Evolutionary conservation across 2,888 invertebrate genomes (phyloP), one percentile per base, ranked within the genome.

Genomic region (Pyralis farinalis): DNA sequence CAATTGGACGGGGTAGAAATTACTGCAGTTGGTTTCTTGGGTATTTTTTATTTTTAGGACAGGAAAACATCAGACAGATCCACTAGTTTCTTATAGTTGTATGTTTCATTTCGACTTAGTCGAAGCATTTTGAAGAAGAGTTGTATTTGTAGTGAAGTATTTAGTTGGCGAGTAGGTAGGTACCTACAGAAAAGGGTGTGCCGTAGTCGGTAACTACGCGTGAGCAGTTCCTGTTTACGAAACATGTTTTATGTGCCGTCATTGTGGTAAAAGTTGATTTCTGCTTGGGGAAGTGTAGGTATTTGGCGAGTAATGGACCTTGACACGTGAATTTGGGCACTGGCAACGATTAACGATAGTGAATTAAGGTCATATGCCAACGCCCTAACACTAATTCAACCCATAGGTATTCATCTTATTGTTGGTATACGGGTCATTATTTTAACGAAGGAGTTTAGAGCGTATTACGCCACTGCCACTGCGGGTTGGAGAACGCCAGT

Each of bases 181-280:
- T 29, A 10, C n/a, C 16, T 16, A 12, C 8, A 16, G 9, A 27
- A 28, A 30, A 16, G 29, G 20, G 36, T 10, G 20, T 8, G 10
- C 40, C 44, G 45, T 44, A 42, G 40, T 42, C 44, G 43, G 39
- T 46, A 39, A 40, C 42, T 50, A 54, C 55, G 60, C 55, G 55
- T 57, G 58, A 59, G 51, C 58, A 67, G 70, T 84, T 83, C 82
- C 83, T 80, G 83, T 80, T 83, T 75, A 63, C 69, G 67, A 83
- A 82, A 85, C 83, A 69, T 74, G 82, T 80, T 80, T 75, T 71
- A 71, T 70, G 65, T 59, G 49, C 44, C 52, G 60, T 62, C 61
- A 80, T 77, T 80, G 79, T 77, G 67, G 83, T 86, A 85, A 85
- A 85, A 85, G 84, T 85, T 83, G 85, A 75, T 77, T 83, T 77